phyloP scores from a whole-genome alignment of 2,888 invertebrate genomes.

The Nomada ferruginata region DNA sequence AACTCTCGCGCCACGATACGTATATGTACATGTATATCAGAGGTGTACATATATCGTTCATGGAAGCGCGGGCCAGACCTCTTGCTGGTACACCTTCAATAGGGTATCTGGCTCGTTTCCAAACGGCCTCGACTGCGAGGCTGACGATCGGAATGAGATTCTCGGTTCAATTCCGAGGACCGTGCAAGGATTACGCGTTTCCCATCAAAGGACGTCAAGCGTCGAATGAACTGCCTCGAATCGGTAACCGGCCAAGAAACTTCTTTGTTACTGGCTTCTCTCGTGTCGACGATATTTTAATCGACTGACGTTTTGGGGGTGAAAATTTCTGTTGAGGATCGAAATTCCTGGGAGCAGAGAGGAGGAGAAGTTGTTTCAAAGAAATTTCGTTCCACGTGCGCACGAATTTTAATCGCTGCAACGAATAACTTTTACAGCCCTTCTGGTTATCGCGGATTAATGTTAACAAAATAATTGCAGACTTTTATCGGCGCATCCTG shows the following conservation, averaged over 20 bases:
- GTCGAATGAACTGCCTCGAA: slow-evolving; percentile 17
- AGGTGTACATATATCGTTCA: slow-evolving; percentile 12
- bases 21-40: slow-evolving; percentile 7
- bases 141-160: slow-evolving; percentile 66
- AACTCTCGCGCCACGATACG: background rate
- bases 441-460: slow-evolving; percentile 15
- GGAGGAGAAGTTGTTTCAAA: slow-evolving; percentile 11
- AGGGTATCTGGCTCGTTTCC: slow-evolving; percentile 58
- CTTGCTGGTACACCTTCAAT: slow-evolving; percentile 44
- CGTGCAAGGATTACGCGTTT: slow-evolving; percentile 48
- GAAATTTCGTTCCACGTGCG: slow-evolving; percentile 3
- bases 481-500: slow-evolving; percentile 15
- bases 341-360: slow-evolving; percentile 10
- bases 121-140: slow-evolving; percentile 47
- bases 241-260: slow-evolving; percentile 22
- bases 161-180: slow-evolving; percentile 47
- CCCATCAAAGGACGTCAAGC: slow-evolving; percentile 41
- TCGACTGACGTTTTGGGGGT: background rate
- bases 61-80: slow-evolving; percentile 9
- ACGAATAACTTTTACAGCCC: background rate
- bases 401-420: background rate
- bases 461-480: slow-evolving; percentile 2
- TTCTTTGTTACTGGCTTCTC: slow-evolving; percentile 1
- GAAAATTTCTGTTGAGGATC: background rate
- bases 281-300: background rate